A percentile compares a stretch with the other conserved stretches of the same genome.
Evolutionary conservation across 2,797 vertebrate genomes (phyloP).

Genomic region (Ispidina picta): DNA sequence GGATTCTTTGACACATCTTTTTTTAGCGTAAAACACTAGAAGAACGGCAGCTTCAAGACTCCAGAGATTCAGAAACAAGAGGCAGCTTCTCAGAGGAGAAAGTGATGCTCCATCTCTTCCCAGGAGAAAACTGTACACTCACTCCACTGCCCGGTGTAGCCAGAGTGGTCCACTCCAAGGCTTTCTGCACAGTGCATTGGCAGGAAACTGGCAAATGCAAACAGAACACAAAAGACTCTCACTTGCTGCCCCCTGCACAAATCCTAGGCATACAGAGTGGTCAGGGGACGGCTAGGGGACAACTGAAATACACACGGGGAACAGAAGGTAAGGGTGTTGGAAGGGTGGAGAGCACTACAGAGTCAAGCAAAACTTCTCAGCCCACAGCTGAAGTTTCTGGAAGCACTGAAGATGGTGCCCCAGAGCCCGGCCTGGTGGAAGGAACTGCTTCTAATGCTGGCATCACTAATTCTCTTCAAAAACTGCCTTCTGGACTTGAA

Average conservation of each 20-base stretch:
- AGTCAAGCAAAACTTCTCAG: conserved; percentile 44
- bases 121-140: conserved; percentile 89
- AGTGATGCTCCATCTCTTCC: conserved; percentile 90
- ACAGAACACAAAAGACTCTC: conserved; percentile 85
- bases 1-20: conserved; percentile 66
- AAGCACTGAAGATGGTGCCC: conserved; percentile 68
- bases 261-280: conserved; percentile 91
- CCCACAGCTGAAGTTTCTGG: conserved; percentile 52
- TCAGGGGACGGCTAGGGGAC: conserved; percentile 77
- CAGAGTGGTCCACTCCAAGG: conserved; percentile 96
- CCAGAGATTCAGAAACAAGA: conserved; percentile 65
- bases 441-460: conserved; percentile 43
- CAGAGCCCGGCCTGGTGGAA: conserved; percentile 66
- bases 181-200: conserved; percentile 98
- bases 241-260: conserved; percentile 88
- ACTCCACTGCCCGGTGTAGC: conserved; percentile 91
- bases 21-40: conserved; percentile 91
- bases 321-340: conserved; percentile 62
- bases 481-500: conserved; percentile 52
- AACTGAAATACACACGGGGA: conserved; percentile 76
- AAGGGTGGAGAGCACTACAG: conserved; percentile 54
- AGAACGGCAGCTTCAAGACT: conserved; percentile 86
- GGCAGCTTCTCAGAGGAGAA: conserved; percentile 77
- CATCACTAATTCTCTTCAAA: conserved; percentile 55
- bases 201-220: conserved; percentile 92